Evolutionary conservation across 2,113 vertebrate genomes (phyloP).

Genomic region (Miniopterus natalensis): DNA sequence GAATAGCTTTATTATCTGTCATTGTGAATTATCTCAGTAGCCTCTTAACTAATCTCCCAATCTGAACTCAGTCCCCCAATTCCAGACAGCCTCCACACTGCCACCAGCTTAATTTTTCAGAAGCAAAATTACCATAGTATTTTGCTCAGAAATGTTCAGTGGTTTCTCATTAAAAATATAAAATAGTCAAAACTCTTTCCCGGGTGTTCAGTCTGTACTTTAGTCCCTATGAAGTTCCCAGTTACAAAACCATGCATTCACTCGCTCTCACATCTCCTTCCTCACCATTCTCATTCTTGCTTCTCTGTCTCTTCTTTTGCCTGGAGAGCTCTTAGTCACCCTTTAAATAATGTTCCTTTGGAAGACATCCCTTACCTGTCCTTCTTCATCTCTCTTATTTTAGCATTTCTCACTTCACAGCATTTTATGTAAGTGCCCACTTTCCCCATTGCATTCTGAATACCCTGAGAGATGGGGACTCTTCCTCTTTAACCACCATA

Average conservation of each 20-base stretch:
- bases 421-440: not conserved
- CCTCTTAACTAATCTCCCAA: not conserved
- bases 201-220: not conserved
- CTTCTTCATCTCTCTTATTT: not conserved
- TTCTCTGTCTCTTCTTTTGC: not conserved
- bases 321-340: conserved; percentile 12
- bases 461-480: not conserved
- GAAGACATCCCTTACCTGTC: not conserved
- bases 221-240: not conserved
- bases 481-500: not conserved
- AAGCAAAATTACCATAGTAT: conserved; percentile 12
- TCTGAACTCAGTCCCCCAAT: not conserved
- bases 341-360: not conserved
- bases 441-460: not conserved
- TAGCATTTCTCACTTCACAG: conserved; percentile 6
- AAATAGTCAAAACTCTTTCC: not conserved
- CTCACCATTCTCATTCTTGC: not conserved
- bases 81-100: not conserved
- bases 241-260: not conserved
- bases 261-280: not conserved
- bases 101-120: conserved; percentile 10
- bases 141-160: conserved; percentile 46
- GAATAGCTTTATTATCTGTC: not conserved
- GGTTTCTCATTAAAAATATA: conserved; percentile 28
- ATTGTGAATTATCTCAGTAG: not conserved